Base-by-base conservation (phyloP, 2,797 vertebrate genomes). In the Pseudopleuronectes americanus region DNA sequence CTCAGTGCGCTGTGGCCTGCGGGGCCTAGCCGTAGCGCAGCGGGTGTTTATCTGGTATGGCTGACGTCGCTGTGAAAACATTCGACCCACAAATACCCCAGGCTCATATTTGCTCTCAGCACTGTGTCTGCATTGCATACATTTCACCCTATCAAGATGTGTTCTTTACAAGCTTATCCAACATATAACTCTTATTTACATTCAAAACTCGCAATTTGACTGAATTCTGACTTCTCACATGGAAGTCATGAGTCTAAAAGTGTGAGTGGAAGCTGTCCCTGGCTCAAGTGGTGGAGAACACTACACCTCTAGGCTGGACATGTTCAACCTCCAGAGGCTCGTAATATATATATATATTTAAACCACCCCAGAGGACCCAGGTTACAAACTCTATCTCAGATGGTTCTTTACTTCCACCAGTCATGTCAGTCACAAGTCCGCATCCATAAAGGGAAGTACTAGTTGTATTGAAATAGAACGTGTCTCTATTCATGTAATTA, bases 21-120 rank as follows among this genome's bases (percentile, higher is more conserved):
- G 57, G n/a, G 92, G 90, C 92, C 92, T 87, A 70, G 77, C 38
- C 36, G 87, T 59, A 52, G 57, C n/a, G 71, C 71, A 43, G 38
- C 2, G 66, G 49, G 62, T 90, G 88, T 90, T 91, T 90, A 87
- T 88, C 75, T 68, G 63, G 21, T 57, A 6, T 2, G 49, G 8
- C 70, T 92, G 90, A 89, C 86, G 89, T 89, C 67, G 63, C 73
- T 72, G 58, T 82, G 71, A 76, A 78, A 84, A 85, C 80, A 82
- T 72, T 66, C 74, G 69, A 76, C 31, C 55, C 48, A 36, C 21
- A 2, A 52, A 4, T 53, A 61, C 6, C 21, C 53, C 38, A 14
- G 28, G 62, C 48, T 36, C 17, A 38, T 19, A 36, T 41, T 33
- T 61, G 52, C 17, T 52, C 48, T 12, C 48, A 21, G 3, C 38